Conservation (phyloP, 2,797 vertebrate species). For the Phrynocephalus forsythii region DNA sequence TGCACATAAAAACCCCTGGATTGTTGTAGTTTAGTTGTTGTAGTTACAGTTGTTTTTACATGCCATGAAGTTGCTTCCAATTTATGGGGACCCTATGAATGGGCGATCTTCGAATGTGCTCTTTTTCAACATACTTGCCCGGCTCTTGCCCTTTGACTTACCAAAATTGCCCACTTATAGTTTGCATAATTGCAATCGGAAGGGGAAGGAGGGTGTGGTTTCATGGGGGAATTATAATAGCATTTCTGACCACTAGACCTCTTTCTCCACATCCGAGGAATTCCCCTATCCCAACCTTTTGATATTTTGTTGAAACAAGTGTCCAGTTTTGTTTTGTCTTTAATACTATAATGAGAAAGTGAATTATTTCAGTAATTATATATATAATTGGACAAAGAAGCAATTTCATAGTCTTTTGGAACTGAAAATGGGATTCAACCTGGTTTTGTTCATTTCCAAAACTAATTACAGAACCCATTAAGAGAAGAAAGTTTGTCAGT, state of each 20-base stretch:
- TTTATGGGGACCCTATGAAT: no score
- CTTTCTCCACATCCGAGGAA: neutral
- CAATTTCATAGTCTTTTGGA: constrained; percentile 45
- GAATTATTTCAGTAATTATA: neutral
- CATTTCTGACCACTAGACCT: neutral
- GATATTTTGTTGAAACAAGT: neutral
- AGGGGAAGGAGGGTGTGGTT: neutral
- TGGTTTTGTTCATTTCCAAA: constrained; percentile 50
- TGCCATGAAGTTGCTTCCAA: no score
- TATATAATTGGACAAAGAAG: constrained; percentile 31
- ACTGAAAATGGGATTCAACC: constrained; percentile 40
- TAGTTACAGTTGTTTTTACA: no score
- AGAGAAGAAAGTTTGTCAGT: constrained; percentile 41
- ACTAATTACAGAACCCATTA: constrained; percentile 57
- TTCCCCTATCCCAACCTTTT: neutral
- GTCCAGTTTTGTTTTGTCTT: neutral
- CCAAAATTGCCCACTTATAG: no score
- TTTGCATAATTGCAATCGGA: no score
- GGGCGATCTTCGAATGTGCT: no score
- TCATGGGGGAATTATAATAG: neutral
- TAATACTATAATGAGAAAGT: neutral
- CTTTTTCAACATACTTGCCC: no score
- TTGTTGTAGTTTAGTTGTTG: no score
- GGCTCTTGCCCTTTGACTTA: no score
- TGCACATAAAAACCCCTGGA: no score